Evolutionary conservation across 2,888 invertebrate species (phyloP), one percentile per base, ranked within the genome.

Genomic region (Odontocerum albicorne): DNA sequence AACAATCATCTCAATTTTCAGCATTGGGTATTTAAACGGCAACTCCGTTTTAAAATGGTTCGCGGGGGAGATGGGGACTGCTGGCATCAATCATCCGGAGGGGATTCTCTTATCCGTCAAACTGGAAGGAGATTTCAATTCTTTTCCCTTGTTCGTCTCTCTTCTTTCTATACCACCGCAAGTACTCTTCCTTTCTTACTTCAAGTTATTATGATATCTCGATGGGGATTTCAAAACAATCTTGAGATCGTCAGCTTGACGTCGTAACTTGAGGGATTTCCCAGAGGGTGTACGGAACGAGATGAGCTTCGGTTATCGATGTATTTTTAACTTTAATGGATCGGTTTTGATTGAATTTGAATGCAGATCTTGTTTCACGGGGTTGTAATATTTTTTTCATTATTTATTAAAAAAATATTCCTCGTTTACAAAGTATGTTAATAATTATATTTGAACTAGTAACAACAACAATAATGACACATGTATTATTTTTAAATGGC

Each of bases 31-130:
- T 49, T 49, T 49, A 55, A 49, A 49, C 38, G 49, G 33, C 21
- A 16, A 33, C 15, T 31, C 20, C 19, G 32, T 20, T 50, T 42
- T 33, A 42, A 50, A 50, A 17, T 36, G 47, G 36, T 44, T 33
- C 32, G 46, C 35, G 46, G 35, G 40, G 32, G 10, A 17, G 16
- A 16, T 20, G 39, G 49, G 39, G 20, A 36, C 31, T 22, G 49
- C 20, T 44, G 70, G 75, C 77, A 78, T 78, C 78, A 78, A 78
- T 78, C 77, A 78, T 77, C 75, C 75, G 76, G 73, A 77, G 75
- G 77, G 77, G 77, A 72, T 77, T 78, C 77, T 72, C 71, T 75
- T 75, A 75, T 75, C 75, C 75, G 49, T 55, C 49, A 49, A 39
- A 46, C 47, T 42, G 42, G 36, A 47, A 33, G 40, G 33, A 46